Evolutionary conservation across 2,888 invertebrate genomes (phyloP), one percentile per base, ranked within the genome.

Genomic region (Drosophila limbata): DNA sequence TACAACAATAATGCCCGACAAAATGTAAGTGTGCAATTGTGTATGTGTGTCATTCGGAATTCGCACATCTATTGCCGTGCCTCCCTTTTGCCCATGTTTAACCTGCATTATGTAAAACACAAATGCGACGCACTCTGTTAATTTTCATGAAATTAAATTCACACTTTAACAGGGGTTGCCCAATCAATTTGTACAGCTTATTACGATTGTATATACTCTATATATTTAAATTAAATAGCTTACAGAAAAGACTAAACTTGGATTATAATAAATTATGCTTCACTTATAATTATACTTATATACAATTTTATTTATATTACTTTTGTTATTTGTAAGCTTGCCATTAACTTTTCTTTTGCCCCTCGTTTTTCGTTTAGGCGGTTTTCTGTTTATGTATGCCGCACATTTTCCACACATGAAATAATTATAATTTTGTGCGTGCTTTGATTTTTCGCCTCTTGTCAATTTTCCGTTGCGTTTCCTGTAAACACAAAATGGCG

Each of bases 341-440:
- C 6, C 6, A 48, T 6, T 8, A 77, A 72, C 77, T 59, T 4
- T 60, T 11, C 4, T 9, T 1, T 10, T 19, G 50, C 25, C 31
- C 66, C 84, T 72, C 79, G 75, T 28, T 28, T 19, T 44, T 51
- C 48, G 48, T 39, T 61, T 57, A 45, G 48, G 70, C 52, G 64
- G 57, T 45, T 69, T 69, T 55, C 75, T 68, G 51, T 69, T 87
- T 84, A 67, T 63, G 73, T 72, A 73, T 83, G 73, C 82, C 66
- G 64, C 69, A 66, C 85, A 79, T 70, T 73, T 85, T 79, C 76
- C 79, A 70, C 79, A 73, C 76, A 81, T 87, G 77, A 84, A 87
- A 83, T 84, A 84, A 87, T 84, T 87, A 84, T 79, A 84, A 87
- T 87, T 84, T 84, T 56, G 83, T 73, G 77, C 80, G 83, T 81